A percentile compares a stretch with the other conserved stretches of the same genome.
Evolutionary conservation across 2,113 vertebrate genomes (phyloP).

Genomic region (Petromus typicus): DNA sequence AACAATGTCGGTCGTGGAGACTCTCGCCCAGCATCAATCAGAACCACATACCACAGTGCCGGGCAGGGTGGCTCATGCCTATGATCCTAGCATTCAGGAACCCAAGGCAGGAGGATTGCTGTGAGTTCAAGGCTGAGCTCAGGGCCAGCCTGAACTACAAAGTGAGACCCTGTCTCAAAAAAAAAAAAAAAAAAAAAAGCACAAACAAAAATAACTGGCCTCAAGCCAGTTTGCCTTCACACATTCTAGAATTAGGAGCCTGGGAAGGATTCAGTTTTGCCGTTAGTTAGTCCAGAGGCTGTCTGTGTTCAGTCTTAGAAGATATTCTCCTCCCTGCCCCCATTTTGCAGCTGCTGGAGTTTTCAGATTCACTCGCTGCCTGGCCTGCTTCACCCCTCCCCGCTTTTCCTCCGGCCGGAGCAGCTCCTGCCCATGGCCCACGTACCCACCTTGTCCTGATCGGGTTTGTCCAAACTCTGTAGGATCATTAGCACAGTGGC

Average conservation of each 20-base stretch:
- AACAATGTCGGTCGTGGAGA: too few species aligned
- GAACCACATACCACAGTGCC: too few species aligned
- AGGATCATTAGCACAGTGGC: neutral
- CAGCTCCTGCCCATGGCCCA: neutral
- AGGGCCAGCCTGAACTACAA: too few species aligned
- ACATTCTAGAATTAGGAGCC: neutral
- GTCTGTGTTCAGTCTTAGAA: neutral
- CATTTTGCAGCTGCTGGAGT: conserved; percentile 33
- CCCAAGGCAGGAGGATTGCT: too few species aligned
- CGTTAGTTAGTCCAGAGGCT: neutral
- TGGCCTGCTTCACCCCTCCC: neutral
- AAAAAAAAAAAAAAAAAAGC: too few species aligned
- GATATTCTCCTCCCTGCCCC: neutral
- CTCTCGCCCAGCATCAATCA: too few species aligned
- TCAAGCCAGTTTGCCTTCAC: neutral
- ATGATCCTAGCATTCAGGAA: too few species aligned
- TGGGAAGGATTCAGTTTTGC: neutral
- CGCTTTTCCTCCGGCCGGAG: neutral
- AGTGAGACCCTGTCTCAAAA: too few species aligned
- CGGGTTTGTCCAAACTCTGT: neutral
- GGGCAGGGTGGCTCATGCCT: too few species aligned
- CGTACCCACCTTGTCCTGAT: neutral
- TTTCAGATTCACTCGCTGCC: conserved; percentile 46
- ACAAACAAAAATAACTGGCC: too few species aligned
- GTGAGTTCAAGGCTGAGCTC: too few species aligned